Conservation (phyloP, 2,888 invertebrate genomes). For the Rugalucina vietnamica region DNA sequence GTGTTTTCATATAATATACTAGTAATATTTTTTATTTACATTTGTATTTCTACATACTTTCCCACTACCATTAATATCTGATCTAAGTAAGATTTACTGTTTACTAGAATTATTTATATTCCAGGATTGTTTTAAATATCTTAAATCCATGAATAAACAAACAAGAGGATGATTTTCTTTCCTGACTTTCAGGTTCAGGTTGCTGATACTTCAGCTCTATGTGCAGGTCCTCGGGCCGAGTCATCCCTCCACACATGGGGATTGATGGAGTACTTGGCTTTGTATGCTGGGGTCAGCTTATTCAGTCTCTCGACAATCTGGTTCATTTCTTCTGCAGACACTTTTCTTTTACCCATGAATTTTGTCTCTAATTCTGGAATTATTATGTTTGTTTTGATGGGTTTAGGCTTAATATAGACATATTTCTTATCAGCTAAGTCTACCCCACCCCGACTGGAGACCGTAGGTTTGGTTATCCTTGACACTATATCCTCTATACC, state of each 20-base stretch:
- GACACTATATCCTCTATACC: slow-evolving; percentile 72
- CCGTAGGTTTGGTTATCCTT: slow-evolving; percentile 72
- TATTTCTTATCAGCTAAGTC: slow-evolving; percentile 70
- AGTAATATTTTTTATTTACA: too few relatives aligned
- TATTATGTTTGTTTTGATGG: slow-evolving; percentile 74
- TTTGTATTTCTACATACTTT: too few relatives aligned
- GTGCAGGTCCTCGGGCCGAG: slow-evolving; percentile 66
- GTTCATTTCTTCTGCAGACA: slow-evolving; percentile 65
- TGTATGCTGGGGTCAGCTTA: slow-evolving; percentile 74
- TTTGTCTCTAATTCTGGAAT: slow-evolving; percentile 72
- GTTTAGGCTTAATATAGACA: slow-evolving; percentile 69
- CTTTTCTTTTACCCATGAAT: slow-evolving; percentile 70
- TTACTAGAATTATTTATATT: too few relatives aligned
- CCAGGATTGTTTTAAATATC: too few relatives aligned
- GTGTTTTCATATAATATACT: too few relatives aligned
- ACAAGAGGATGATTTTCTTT: too few relatives aligned
- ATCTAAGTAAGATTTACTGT: too few relatives aligned
- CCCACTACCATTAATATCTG: too few relatives aligned
- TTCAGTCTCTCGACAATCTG: slow-evolving; percentile 74
- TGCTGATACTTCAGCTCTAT: slow-evolving; percentile 43
- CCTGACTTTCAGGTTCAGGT: too few relatives aligned
- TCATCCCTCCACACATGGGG: slow-evolving; percentile 75
- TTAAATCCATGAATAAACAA: too few relatives aligned
- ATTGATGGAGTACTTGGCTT: slow-evolving; percentile 72
- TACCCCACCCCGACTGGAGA: slow-evolving; percentile 68